A percentile compares a stretch with the other conserved stretches of the same genome.
phyloP scores from a whole-genome alignment of 2,797 vertebrate species.

The Propithecus perrieri region DNA sequence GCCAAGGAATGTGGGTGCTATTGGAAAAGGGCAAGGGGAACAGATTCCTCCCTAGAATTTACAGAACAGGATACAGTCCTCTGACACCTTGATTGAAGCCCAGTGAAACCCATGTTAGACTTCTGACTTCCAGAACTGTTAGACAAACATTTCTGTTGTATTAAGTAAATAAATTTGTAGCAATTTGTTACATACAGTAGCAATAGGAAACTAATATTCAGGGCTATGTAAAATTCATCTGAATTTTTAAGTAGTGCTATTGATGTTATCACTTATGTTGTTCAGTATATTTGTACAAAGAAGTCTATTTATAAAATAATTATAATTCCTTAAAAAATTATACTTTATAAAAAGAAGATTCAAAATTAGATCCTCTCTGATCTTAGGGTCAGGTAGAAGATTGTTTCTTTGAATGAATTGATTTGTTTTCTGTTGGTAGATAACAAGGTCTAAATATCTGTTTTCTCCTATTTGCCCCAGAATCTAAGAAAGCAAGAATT shows the following conservation, averaged over 20 bases:
- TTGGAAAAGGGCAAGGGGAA: neutral
- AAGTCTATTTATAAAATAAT: no score
- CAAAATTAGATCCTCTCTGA: neutral
- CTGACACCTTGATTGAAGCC: neutral
- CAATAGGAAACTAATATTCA: neutral
- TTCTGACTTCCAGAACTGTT: neutral
- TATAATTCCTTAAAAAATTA: no score
- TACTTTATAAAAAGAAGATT: neutral
- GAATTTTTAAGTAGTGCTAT: neutral
- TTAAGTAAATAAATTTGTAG: neutral
- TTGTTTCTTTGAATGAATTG: neutral
- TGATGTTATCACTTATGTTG: neutral
- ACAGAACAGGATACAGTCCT: neutral
- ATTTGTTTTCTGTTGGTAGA: neutral
- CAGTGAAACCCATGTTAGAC: neutral
- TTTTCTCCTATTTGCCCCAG: neutral
- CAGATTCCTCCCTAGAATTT: rapidly evolving
- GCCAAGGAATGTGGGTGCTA: neutral
- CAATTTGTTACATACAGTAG: neutral
- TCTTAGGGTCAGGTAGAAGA: neutral
- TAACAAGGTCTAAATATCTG: neutral
- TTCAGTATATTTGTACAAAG: neutral
- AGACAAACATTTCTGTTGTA: neutral
- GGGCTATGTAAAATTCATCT: neutral
- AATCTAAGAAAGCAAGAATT: neutral